A percentile compares a stretch with the other conserved stretches of the same genome.
These are phyloP conservation scores for Sebastes flavidus DNA, from an alignment of 2,797 vertebrate species.

Conservation along the genomic window DNA sequence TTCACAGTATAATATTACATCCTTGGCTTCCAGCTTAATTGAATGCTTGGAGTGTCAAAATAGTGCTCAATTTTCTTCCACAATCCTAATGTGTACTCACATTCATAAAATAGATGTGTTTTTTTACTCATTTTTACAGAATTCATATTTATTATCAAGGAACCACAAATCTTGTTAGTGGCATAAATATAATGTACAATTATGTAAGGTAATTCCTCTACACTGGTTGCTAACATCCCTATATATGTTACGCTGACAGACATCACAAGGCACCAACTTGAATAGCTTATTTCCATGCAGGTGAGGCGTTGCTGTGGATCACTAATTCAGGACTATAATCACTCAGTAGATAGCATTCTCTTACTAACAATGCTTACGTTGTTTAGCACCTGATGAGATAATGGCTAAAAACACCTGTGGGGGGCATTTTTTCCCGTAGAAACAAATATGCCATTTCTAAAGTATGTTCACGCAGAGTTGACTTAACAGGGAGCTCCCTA, in stretches of 20 bases:
- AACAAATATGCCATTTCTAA: conserved; percentile 68
- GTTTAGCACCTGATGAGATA: conserved; percentile 59
- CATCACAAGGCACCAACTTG: neutral
- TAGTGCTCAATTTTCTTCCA: no score
- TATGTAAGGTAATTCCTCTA: no score
- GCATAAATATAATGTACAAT: no score
- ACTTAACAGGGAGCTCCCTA: conserved; percentile 69
- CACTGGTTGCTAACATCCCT: neutral
- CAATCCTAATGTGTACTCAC: no score
- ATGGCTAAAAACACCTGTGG: conserved; percentile 46
- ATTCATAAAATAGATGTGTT: no score
- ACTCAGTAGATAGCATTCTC: conserved; percentile 6
- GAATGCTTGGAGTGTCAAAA: no score
- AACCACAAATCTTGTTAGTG: no score
- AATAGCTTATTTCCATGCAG: conserved; percentile 3
- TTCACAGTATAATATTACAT: no score
- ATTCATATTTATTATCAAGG: no score
- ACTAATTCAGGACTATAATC: conserved; percentile 8
- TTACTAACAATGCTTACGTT: conserved; percentile 1
- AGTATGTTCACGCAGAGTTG: conserved; percentile 68
- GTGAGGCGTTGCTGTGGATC: conserved; percentile 7
- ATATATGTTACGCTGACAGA: neutral
- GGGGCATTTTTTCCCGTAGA: conserved; percentile 29
- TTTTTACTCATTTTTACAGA: no score
- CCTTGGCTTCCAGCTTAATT: no score